Evolutionary conservation across 2,888 invertebrate genomes (phyloP).

Genomic region (Cerceris ruficornis): DNA sequence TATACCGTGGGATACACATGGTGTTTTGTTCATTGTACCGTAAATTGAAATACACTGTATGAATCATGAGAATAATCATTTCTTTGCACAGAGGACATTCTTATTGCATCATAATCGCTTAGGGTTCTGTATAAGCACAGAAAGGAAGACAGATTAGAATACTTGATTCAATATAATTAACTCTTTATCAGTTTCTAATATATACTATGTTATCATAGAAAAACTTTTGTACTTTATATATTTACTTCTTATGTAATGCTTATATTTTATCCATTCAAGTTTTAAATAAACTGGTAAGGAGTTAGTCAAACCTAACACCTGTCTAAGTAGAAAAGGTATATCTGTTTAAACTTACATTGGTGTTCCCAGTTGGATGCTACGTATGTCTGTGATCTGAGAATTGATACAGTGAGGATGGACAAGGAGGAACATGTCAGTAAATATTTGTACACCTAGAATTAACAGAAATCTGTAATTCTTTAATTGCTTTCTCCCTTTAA

Average conservation of each 20-base stretch:
- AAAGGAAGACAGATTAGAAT: background rate
- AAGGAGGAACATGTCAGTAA: conserved; percentile 70
- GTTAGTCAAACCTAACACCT: background rate
- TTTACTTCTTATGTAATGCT: too few species aligned
- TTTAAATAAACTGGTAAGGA: background rate
- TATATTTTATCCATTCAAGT: background rate
- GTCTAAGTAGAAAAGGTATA: background rate
- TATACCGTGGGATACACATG: background rate
- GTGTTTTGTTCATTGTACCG: background rate
- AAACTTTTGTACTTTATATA: too few species aligned
- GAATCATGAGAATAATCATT: conserved; percentile 17
- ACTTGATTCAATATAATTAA: background rate
- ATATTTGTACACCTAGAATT: conserved; percentile 40
- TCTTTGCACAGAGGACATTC: conserved; percentile 11
- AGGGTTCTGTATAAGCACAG: conserved; percentile 5
- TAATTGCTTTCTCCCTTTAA: conserved; percentile 19
- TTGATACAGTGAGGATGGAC: conserved; percentile 71
- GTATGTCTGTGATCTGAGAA: conserved; percentile 64
- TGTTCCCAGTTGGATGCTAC: conserved; percentile 70
- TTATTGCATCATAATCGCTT: conserved; percentile 23
- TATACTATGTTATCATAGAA: background rate
- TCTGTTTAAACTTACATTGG: conserved; percentile 43
- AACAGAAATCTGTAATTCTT: conserved; percentile 28
- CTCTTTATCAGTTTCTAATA: background rate
- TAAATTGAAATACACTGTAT: background rate